Base-by-base conservation (phyloP, 2,113 vertebrate genomes). In the Stegostoma tigrinum region DNA sequence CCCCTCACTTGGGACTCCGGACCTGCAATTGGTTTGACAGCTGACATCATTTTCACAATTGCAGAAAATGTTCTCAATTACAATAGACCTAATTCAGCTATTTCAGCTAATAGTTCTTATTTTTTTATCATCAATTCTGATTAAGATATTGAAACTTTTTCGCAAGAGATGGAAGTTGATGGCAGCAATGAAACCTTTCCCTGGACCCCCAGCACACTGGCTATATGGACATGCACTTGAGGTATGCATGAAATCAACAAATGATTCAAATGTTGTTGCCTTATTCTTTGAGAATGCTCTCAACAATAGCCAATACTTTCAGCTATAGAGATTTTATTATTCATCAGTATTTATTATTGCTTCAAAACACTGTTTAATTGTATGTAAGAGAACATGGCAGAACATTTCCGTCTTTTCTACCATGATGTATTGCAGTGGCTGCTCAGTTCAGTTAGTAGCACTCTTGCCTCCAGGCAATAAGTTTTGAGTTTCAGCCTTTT, bases 121-220 rank as follows among this genome's bases (percentile, higher is more conserved):
- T 42, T 97, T 97, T 96, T 87, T 98, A 55, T 96, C 97, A 0
- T 96, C 96, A 30, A 94, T 97, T 34, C 95, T 97, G 94, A 95
- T 98, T 72, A 97, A 98, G 96, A 91, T 97, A 55, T 95, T 97
- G 72, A 95, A 96, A 95, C 96, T 98, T 48, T 96, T 97, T 67
- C 94, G 97, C 8, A 96, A 97, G 64, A 97, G 97, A 24, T 97
- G 96, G 96, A 97, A 96, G 96, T 96, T 98, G 96, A 96, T 97
- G 87, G 96, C 96, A 30, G 97, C 96, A 1, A 93, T 99, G 96
- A 96, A 97, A 24, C 96, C 67, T 4, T 99, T 98, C 91, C 97
- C 98, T 5, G 98, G 98, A 0, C 97, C 98, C 6, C 97, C 98
- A 0, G 96, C 96, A 0, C 98, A 98, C 95, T 98, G 98, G 98